A percentile compares a stretch with the other conserved stretches of the same genome.
Evolutionary conservation across 2,888 invertebrate genomes (phyloP).

Genomic region (Lapara coniferarum): DNA sequence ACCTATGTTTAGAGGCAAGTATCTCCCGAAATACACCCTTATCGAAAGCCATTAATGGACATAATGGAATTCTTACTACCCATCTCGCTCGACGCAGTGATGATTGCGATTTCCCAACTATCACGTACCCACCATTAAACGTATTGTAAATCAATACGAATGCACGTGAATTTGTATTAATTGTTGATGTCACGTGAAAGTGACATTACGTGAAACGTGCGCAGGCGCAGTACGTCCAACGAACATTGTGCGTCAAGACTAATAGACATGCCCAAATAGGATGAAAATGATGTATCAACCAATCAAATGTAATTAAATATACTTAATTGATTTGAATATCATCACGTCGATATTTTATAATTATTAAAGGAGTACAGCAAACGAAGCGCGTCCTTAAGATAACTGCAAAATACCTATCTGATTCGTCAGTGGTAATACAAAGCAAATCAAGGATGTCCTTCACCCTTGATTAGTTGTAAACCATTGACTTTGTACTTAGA

Average conservation of each 20-base stretch:
- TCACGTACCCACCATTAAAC: conserved; percentile 14
- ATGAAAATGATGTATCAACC: not conserved
- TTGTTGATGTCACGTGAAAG: conserved; percentile 8
- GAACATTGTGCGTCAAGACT: not conserved
- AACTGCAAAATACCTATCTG: too few species aligned
- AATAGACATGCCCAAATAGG: not conserved
- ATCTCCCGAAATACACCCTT: not conserved
- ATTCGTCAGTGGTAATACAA: too few species aligned
- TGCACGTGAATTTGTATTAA: conserved; percentile 11
- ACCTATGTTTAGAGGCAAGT: not conserved
- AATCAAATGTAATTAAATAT: too few species aligned
- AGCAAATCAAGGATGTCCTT: too few species aligned
- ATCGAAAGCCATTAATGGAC: conserved; percentile 1
- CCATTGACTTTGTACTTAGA: too few species aligned
- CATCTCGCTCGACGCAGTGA: not conserved
- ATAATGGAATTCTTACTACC: conserved; percentile 4
- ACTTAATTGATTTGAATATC: too few species aligned
- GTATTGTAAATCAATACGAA: not conserved
- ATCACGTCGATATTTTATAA: too few species aligned
- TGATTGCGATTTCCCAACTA: not conserved
- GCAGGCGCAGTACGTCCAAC: too few species aligned
- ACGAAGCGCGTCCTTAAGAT: too few species aligned
- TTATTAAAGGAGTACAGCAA: too few species aligned
- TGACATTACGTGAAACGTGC: not conserved
- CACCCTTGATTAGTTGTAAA: too few species aligned